Evolutionary conservation across 2,113 vertebrate species (phyloP), one percentile per base, ranked within the genome.

Genomic region (Neopipo cinnamomea): DNA sequence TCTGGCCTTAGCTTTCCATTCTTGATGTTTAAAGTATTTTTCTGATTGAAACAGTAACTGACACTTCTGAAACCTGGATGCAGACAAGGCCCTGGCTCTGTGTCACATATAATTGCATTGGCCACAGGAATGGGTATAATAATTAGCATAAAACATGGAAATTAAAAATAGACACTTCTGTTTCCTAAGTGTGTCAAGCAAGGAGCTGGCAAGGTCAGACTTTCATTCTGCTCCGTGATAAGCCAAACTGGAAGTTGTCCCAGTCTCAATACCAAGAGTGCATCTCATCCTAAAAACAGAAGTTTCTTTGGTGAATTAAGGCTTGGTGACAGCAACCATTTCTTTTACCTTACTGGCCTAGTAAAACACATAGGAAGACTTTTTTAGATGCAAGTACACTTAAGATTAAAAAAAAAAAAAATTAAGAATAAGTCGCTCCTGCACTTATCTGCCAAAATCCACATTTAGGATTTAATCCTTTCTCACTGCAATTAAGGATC

Each of bases 81-180:
- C 37, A 73, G 37, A 50, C 8, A 5, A 65, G 58, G 24, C 44
- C 27, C 50, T 92, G 80, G 76, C 84, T 88, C 63, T 80, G 71
- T 52, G 28, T 77, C 76, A 83, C 22, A 18, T 49, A 3, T 31
- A 75, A 71, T 53, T 90, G 78, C 52, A 52, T 44, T 91, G n/a
- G 46, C 28, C 59, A 31, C 8, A 1, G 62, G 42, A n/a, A 49
- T 49, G 31, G 55, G 10, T 70, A n/a, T 44, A 82, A 65, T 35
- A 91, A 83, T 91, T 91, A 86, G 41, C 41, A 70, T 70, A 87
- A 92, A 94, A 84, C 37, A 62, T 58, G 28, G 33, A 89, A 92
- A 96, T 66, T 41, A 70, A 93, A 92, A 95, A 65, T 25, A 58
- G 23, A 9, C 55, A 73, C 39, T 86, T 84, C 53, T 94, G 55